phyloP scores from a whole-genome alignment of 2,797 vertebrate species.

The Chaunax sp. region DNA sequence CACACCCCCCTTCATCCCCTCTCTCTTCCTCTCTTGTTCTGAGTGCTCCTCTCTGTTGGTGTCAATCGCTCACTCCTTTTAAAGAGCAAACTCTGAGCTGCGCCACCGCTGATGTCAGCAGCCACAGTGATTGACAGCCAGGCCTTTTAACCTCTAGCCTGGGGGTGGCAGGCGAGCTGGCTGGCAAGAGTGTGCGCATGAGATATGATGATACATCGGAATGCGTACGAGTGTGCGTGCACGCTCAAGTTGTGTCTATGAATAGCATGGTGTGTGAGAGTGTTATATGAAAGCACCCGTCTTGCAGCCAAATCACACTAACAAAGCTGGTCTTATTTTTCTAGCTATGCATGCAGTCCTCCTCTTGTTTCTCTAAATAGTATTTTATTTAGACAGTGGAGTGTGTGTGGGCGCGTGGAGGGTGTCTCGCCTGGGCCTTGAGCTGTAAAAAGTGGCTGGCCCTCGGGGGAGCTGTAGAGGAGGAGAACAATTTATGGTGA shows the following conservation, averaged over 20 bases:
- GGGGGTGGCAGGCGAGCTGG: constrained; percentile 41
- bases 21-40: constrained; percentile 45
- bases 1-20: constrained; percentile 16
- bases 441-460: constrained; percentile 80
- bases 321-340: constrained; percentile 57
- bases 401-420: constrained; percentile 41
- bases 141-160: constrained; percentile 78
- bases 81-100: constrained; percentile 67
- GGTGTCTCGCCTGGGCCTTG: constrained; percentile 75
- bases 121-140: constrained; percentile 78
- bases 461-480: constrained; percentile 82
- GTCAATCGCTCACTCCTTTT: constrained; percentile 75
- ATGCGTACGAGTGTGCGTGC: constrained; percentile 29
- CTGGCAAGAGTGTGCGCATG: constrained; percentile 32
- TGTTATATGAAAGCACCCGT: constrained; percentile 36
- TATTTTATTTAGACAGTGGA: constrained; percentile 66
- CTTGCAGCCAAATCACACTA: constrained; percentile 41
- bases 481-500: constrained; percentile 91
- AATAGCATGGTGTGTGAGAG: constrained; percentile 17
- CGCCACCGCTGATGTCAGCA: constrained; percentile 84
- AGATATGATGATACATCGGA: constrained; percentile 63
- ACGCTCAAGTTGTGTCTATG: constrained; percentile 9
- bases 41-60: constrained; percentile 77
- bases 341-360: constrained; percentile 44
- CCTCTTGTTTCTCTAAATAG: constrained; percentile 68